phyloP scores from a whole-genome alignment of 35 echinoderm and acorn worm genomes.

The Apostichopus californicus region DNA sequence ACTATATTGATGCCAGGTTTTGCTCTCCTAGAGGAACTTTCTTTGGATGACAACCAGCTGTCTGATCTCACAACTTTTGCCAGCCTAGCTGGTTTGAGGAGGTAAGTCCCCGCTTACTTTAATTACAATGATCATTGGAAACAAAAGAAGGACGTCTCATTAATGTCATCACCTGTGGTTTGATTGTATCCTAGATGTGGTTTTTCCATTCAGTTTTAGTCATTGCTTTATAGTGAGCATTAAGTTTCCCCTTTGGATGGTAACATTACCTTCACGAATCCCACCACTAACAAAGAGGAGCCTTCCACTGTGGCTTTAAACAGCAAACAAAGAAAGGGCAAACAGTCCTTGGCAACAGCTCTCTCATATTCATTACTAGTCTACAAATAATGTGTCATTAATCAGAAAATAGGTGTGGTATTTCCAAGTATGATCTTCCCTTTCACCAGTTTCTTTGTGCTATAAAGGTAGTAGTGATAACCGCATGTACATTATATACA shows the following conservation, averaged over 20 bases:
- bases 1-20: conserved; percentile 64
- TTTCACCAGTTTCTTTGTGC: not conserved
- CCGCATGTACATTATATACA: too few relatives aligned
- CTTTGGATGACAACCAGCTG: conserved; percentile 88
- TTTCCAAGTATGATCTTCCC: not conserved
- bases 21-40: conserved; percentile 71
- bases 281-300: not conserved
- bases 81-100: conserved; percentile 89
- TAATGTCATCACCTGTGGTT: conserved; percentile 40
- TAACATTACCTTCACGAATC: not conserved
- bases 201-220: not conserved
- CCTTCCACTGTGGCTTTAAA: not conserved
- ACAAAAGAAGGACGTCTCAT: conserved; percentile 18
- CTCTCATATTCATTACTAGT: not conserved
- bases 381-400: conserved; percentile 25
- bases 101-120: conserved; percentile 47
- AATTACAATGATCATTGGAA: conserved; percentile 1
- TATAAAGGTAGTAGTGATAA: too few relatives aligned
- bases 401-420: conserved; percentile 4
- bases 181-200: conserved; percentile 13
- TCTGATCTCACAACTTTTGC: conserved; percentile 86
- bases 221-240: not conserved
- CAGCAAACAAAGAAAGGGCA: not conserved
- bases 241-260: not conserved
- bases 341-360: not conserved